A percentile compares a stretch with the other conserved stretches of the same genome.
Conservation (phyloP, 2,797 vertebrate species). For the Sebastolobus alascanus region DNA sequence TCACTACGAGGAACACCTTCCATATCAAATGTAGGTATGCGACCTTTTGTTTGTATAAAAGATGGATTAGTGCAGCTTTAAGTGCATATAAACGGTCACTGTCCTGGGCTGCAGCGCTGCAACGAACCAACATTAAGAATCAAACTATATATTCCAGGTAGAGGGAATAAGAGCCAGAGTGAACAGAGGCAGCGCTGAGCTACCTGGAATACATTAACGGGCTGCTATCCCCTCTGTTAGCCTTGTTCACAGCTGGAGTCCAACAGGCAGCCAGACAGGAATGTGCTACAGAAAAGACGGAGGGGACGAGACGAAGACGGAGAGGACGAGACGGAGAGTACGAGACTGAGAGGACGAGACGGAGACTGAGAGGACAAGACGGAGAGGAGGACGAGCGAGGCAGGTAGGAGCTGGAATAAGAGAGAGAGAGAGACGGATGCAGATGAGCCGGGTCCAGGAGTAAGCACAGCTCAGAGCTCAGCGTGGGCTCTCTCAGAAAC, state of each 20-base stretch:
- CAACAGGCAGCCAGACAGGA: conserved; percentile 30
- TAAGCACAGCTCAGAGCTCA: conserved; percentile 74
- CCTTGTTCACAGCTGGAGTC: conserved; percentile 66
- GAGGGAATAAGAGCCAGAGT: background rate
- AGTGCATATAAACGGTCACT: background rate
- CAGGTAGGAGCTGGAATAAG: conserved; percentile 5
- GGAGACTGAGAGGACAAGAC: background rate
- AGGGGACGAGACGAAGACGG: background rate
- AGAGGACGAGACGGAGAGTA: background rate
- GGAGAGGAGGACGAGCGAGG: background rate
- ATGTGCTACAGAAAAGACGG: conserved; percentile 35
- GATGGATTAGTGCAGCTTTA: background rate
- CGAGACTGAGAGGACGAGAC: background rate
- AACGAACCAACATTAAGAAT: background rate
- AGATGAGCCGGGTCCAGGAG: conserved; percentile 64
- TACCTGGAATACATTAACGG: conserved; percentile 29
- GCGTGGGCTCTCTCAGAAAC: conserved; percentile 56
- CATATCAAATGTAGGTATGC: background rate
- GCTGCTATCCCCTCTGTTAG: conserved; percentile 27
- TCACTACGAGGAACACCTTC: no score
- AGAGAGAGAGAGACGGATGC: conserved; percentile 54
- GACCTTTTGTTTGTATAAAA: background rate
- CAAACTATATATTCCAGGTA: background rate
- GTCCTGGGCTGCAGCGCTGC: background rate
- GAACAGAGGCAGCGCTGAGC: conserved; percentile 18